A percentile compares a stretch with the other conserved stretches of the same genome.
Evolutionary conservation across 2,113 vertebrate genomes (phyloP).

Genomic region (Notarius quadriscutis): DNA sequence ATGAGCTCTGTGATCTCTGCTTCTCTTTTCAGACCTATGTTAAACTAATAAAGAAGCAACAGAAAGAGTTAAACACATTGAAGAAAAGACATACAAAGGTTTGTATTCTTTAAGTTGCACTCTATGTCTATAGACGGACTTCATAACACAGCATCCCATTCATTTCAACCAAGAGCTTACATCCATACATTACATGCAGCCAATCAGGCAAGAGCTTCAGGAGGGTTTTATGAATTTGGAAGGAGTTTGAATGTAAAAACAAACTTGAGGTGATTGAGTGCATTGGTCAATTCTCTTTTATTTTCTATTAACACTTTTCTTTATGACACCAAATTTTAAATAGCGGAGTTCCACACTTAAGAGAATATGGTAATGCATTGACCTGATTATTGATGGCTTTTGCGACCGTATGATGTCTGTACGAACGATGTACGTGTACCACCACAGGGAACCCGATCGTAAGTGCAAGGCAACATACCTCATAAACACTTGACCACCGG

Average conservation of each 20-base stretch:
- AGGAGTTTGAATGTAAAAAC: background rate
- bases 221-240: background rate
- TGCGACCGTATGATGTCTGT: no score
- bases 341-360: no score
- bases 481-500: no score
- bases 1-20: background rate
- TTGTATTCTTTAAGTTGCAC: conserved; percentile 45
- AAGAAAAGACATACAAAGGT: conserved; percentile 99
- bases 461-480: no score
- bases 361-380: no score
- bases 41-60: conserved; percentile 95
- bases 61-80: conserved; percentile 89
- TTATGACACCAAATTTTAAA: background rate
- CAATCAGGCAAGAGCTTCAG: background rate
- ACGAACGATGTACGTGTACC: no score
- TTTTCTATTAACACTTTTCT: background rate
- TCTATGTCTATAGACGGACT: background rate
- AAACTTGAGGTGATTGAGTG: background rate
- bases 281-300: background rate
- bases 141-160: background rate
- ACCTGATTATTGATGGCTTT: no score
- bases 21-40: conserved; percentile 81
- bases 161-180: background rate
- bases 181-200: background rate
- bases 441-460: no score